Conservation (phyloP, 2,888 invertebrate genomes). For the Lycaena phlaeas region DNA sequence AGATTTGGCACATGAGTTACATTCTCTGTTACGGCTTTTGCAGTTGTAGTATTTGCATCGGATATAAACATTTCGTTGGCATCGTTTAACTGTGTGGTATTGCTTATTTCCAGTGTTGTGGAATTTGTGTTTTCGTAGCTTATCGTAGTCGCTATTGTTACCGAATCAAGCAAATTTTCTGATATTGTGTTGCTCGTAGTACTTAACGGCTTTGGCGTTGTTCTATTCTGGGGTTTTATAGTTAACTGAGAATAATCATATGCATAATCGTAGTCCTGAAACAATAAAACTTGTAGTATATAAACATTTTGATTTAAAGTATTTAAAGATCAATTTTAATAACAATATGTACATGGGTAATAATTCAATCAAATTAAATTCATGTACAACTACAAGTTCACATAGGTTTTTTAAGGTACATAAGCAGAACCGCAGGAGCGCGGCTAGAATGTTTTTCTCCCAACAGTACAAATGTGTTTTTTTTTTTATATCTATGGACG, state of each 20-base stretch:
- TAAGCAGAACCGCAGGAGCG: too few species aligned
- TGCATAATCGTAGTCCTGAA: slow-evolving; percentile 82
- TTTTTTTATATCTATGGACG: too few species aligned
- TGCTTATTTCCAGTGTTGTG: background rate
- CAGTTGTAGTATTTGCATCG: slow-evolving; percentile 13
- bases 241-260: slow-evolving; percentile 83
- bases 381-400: too few species aligned
- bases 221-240: slow-evolving; percentile 73
- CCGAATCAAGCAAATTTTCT: slow-evolving; percentile 25
- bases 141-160: slow-evolving; percentile 26
- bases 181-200: slow-evolving; percentile 27
- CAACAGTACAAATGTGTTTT: too few species aligned
- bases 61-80: background rate
- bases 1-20: slow-evolving; percentile 14
- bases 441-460: too few species aligned
- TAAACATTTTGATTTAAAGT: too few species aligned
- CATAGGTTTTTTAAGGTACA: too few species aligned
- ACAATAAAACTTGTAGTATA: too few species aligned
- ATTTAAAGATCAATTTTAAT: too few species aligned
- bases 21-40: slow-evolving; percentile 21
- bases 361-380: too few species aligned
- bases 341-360: too few species aligned
- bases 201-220: slow-evolving; percentile 53
- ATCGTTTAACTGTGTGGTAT: slow-evolving; percentile 4
- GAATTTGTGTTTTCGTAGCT: slow-evolving; percentile 6